A percentile compares a stretch with the other conserved stretches of the same genome.
These are phyloP conservation scores for Phacellophora camtschatica DNA, from an alignment of 30 jellyfish, hydroid and myxozoan genomes.

Conservation along the genomic window DNA sequence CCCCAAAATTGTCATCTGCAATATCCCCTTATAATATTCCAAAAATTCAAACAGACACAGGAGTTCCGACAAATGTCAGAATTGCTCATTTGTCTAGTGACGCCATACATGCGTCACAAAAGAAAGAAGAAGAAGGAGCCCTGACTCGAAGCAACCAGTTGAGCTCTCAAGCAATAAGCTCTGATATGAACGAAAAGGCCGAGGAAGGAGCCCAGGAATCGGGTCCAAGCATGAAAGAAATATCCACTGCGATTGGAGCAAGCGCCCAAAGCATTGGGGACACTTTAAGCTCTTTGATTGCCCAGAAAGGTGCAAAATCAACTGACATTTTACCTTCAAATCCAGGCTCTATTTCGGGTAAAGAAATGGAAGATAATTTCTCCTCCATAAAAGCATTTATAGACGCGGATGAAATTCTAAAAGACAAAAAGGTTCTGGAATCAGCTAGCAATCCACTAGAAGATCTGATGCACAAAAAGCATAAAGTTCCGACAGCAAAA, in stretches of 20 bases:
- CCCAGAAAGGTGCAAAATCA: conserved; percentile 49
- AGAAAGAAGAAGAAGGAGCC: background rate
- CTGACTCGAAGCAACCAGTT: background rate
- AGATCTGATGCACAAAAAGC: conserved; percentile 51
- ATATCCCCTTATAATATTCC: background rate
- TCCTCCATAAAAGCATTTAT: conserved; percentile 89
- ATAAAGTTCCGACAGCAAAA: conserved; percentile 60
- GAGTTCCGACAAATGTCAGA: conserved; percentile 7
- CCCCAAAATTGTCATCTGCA: background rate
- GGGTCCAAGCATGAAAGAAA: background rate
- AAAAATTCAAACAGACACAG: background rate
- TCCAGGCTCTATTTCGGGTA: conserved; percentile 51
- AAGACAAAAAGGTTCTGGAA: conserved; percentile 53
- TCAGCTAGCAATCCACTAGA: conserved; percentile 63
- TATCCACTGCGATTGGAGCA: background rate
- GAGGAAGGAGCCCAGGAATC: background rate
- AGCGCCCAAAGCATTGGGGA: conserved; percentile 39
- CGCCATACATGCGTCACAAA: background rate
- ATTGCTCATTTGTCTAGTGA: conserved; percentile 39
- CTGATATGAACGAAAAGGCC: background rate
- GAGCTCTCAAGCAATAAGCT: background rate
- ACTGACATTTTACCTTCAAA: conserved; percentile 34
- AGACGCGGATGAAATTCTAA: conserved; percentile 82
- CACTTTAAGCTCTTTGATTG: conserved; percentile 27
- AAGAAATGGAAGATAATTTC: conserved; percentile 75